Conservation (phyloP, 2,888 invertebrate genomes). For the Nezara viridula region DNA sequence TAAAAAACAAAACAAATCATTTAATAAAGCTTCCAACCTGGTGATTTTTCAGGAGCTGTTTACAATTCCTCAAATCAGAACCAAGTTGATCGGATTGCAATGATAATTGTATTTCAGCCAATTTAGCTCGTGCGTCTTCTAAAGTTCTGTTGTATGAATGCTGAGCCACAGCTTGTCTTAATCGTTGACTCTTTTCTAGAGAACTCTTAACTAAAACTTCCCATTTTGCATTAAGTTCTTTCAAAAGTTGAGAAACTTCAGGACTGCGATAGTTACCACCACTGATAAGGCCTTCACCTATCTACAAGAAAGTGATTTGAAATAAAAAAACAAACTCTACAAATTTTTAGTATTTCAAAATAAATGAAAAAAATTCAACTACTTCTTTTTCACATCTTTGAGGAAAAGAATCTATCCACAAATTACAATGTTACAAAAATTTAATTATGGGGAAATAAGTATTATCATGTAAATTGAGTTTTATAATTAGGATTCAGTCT, state of each 20-base stretch:
- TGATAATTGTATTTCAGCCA: constrained; percentile 86
- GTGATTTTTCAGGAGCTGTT: constrained; percentile 90
- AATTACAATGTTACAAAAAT: no score
- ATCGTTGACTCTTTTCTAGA: constrained; percentile 77
- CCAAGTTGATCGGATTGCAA: constrained; percentile 88
- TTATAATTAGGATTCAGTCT: no score
- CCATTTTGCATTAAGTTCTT: constrained; percentile 84
- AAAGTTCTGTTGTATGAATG: constrained; percentile 82
- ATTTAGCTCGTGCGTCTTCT: constrained; percentile 89
- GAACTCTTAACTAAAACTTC: constrained; percentile 80
- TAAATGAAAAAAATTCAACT: not conserved
- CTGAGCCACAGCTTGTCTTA: constrained; percentile 91
- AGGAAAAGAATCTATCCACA: no score
- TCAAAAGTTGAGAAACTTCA: constrained; percentile 78
- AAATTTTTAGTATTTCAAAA: constrained; percentile 1
- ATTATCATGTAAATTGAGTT: no score
- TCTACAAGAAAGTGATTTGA: constrained; percentile 67
- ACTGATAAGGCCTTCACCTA: constrained; percentile 80
- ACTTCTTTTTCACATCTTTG: no score
- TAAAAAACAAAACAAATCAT: no score
- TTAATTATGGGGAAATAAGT: no score
- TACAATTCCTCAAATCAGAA: constrained; percentile 90
- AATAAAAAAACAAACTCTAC: no score
- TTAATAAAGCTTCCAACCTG: no score
- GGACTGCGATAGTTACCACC: constrained; percentile 80